phyloP scores from a whole-genome alignment of 2,797 vertebrate species.

The Xyrichtys novacula region DNA sequence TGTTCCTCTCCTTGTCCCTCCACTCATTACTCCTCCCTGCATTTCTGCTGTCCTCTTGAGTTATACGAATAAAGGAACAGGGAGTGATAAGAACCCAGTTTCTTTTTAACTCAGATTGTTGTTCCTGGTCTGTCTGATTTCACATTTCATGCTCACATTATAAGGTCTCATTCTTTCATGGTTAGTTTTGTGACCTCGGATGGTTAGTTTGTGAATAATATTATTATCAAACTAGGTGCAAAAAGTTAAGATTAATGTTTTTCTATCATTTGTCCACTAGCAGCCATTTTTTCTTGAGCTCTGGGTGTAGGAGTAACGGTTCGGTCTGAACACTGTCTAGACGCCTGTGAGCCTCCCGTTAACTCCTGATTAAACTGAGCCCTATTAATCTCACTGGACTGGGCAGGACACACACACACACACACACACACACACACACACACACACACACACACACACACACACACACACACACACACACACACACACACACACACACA shows the following conservation, averaged over 20 bases:
- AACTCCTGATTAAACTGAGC: constrained; percentile 66
- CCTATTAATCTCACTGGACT: constrained; percentile 64
- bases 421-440: constrained; percentile 3
- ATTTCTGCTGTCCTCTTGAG: constrained; percentile 41
- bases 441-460: constrained; percentile 5
- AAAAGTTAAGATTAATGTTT: constrained; percentile 37
- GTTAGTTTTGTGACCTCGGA: constrained; percentile 27
- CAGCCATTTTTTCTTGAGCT: constrained; percentile 41
- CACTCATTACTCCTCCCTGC: constrained; percentile 45
- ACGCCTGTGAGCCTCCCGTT: constrained; percentile 70
- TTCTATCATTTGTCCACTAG: constrained; percentile 46
- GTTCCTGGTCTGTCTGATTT: constrained; percentile 26
- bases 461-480: constrained; percentile 7
- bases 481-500: constrained; percentile 11
- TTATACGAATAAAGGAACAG: constrained; percentile 49
- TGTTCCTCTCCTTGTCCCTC: constrained; percentile 58
- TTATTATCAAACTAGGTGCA: constrained; percentile 32
- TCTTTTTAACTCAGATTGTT: constrained; percentile 44
- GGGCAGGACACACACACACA: constrained; percentile 4
- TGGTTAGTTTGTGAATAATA: constrained; percentile 37
- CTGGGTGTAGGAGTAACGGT: constrained; percentile 67
- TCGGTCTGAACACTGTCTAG: constrained; percentile 75
- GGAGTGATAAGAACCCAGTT: constrained; percentile 37
- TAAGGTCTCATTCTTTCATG: constrained; percentile 38
- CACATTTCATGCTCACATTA: constrained; percentile 11